These are phyloP conservation scores for Cerceris rybyensis DNA, from an alignment of 2,888 invertebrate genomes.

Conservation along the genomic window DNA sequence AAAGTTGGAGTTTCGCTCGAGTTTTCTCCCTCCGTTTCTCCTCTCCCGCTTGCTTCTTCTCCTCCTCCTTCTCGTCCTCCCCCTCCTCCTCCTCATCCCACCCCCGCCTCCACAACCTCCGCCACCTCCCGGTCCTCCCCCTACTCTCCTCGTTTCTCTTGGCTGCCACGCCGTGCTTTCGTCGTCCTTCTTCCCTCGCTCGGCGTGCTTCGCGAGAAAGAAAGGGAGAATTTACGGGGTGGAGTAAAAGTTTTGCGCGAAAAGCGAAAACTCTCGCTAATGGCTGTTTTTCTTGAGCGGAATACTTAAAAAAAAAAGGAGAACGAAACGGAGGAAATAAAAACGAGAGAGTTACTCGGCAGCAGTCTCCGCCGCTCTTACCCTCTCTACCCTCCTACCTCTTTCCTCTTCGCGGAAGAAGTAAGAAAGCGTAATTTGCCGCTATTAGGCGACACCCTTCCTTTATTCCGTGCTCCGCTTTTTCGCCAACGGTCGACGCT, in stretches of 20 bases:
- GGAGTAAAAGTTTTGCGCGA: constrained; percentile 80
- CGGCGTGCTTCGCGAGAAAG: constrained; percentile 34
- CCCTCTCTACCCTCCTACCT: constrained; percentile 47
- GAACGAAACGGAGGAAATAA: constrained; percentile 71
- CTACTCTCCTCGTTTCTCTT: constrained; percentile 8
- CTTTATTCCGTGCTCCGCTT: constrained; percentile 11
- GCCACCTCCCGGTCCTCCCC: constrained; percentile 9
- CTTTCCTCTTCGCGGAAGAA: constrained; percentile 51
- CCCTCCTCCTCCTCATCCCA: constrained; percentile 17
- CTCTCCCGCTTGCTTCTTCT: constrained; percentile 35
- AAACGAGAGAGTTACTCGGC: constrained; percentile 70
- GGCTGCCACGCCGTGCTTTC: constrained; percentile 10
- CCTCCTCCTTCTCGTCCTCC: constrained; percentile 21
- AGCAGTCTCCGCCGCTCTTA: constrained; percentile 47
- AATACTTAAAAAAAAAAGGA: constrained; percentile 77
- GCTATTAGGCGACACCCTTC: constrained; percentile 74
- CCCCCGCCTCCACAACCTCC: constrained; percentile 15
- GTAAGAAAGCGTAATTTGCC: constrained; percentile 76
- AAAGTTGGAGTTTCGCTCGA: constrained; percentile 75
- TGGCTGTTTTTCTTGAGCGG: constrained; percentile 81
- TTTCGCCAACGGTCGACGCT: not conserved
- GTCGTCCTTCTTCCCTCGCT: constrained; percentile 52
- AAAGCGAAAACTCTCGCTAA: constrained; percentile 82
- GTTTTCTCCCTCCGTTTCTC: constrained; percentile 49
- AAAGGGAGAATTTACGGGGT: constrained; percentile 65